Conservation (phyloP, 2,113 vertebrate species). For the Nerophis ophidion region DNA sequence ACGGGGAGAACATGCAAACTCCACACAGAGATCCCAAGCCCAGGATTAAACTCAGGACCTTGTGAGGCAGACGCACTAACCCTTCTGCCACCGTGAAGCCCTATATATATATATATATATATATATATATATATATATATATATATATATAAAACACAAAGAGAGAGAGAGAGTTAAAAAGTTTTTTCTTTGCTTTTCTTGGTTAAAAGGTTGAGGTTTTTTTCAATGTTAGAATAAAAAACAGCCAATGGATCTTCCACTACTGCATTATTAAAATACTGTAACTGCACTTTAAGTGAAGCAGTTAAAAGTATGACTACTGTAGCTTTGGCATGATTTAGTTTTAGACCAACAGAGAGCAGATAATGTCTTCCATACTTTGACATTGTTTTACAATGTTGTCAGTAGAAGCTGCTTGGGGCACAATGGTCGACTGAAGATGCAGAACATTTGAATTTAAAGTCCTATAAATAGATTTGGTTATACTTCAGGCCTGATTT, state of each 20-base stretch:
- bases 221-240: not conserved
- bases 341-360: slow-evolving; percentile 13
- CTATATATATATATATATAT: no score
- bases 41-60: no score
- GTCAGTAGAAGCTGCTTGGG: slow-evolving; percentile 29
- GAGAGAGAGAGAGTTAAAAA: no score
- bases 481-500: slow-evolving; percentile 29
- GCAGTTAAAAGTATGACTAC: slow-evolving; percentile 28
- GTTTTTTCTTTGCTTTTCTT: no score
- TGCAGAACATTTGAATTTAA: slow-evolving; percentile 28
- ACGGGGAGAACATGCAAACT: no score
- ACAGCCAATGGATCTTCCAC: not conserved
- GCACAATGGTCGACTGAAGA: slow-evolving; percentile 18
- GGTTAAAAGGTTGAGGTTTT: not conserved
- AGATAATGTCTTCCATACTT: slow-evolving; percentile 13
- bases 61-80: no score
- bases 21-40: no score
- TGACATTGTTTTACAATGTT: no score
- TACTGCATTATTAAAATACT: slow-evolving; percentile 49
- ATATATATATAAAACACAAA: no score
- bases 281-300: slow-evolving; percentile 37
- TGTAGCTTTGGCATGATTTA: slow-evolving; percentile 13
- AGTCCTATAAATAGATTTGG: slow-evolving; percentile 52
- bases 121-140: no score
- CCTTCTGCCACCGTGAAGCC: no score